Base-by-base conservation (phyloP, 2,113 vertebrate species). In the Malurus alboscapulatus region DNA sequence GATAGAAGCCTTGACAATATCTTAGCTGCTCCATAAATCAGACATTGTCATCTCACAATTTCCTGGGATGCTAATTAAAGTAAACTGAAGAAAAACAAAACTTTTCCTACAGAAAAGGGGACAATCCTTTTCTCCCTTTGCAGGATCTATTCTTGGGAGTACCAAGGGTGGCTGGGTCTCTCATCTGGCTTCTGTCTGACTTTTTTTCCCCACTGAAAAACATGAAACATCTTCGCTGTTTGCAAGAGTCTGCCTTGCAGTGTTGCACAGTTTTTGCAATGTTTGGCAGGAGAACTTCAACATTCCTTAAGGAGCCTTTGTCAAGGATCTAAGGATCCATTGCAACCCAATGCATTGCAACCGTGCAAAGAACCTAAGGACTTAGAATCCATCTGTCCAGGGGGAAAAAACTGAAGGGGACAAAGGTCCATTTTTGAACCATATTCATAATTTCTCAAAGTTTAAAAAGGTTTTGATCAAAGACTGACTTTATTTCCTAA, bases 1-100 rank as follows among this genome's bases (percentile, higher is more conserved):
- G 85, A 83, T 44, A 87, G 75, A 90, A 96, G 26, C 76, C 88
- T 96, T 94, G 81, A 93, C 78, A 90, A 92, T 88, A 97, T 93
- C 87, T 45, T 82, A 94, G 40, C 27, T 34, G 17, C 55, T 88
- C 5, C 7, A 67, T 63, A 89, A 91, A 92, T 90, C 45, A 93
- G 47, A 92, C 72, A 54, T 47, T 79, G 54, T 92, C 87, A 92
- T 94, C 25, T 12, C 66, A 53, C 54, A 94, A 95, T 93, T 90
- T 47, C 38, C 82, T 92, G 65, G 13, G 51, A 54, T 58, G 34
- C 27, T 79, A 76, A 83, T 93, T 94, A 73, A 93, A 58, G 36
- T 81, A 88, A 93, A 79, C 30, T 67, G 87, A 91, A 82, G 65
- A 71, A 87, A 66, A n/a, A 5, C 36, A 34, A 9, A 80, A 57